Evolutionary conservation across 2,888 invertebrate genomes (phyloP), one percentile per base, ranked within the genome.

Genomic region (Aethes cnicana): DNA sequence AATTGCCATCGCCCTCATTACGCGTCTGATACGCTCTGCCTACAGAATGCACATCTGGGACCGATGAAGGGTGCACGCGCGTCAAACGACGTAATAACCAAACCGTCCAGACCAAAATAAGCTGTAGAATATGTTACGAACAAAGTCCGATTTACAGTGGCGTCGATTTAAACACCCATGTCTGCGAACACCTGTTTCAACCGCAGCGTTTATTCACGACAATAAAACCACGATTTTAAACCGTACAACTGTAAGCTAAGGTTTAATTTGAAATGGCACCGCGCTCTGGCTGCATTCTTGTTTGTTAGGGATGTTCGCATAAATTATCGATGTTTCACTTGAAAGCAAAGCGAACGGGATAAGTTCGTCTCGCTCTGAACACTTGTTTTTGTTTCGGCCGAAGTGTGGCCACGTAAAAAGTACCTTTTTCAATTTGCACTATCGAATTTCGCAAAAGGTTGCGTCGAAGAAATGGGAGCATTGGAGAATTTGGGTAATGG

Each of bases 241-340:
- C 60, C 63, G 55, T 71, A 62, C 30, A 0, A 0, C 0, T 0
- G 1, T 0, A 0, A 0, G 0, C 5, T 72, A 75, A 55, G 59
- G 74, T 68, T 48, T 20, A 52, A 36, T 61, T 68, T 80, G 33
- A 47, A 49, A 21, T 58, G 55, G 16, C 12, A 3, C 2, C 17
- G 9, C 9, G 17, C 35, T 32, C 56, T 62, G 33, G 64, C 71
- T 80, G 81, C 86, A 87, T 86, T 86, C 86, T 80, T 76, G 82
- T 76, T 77, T 73, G 70, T 76, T 85, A 84, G 87, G 86, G 88
- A 85, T 87, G 88, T 80, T 81, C 84, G 85, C 86, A 87, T 88
- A 88, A 86, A 85, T 88, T 88, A 88, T 87, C 84, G 87, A 87
- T 84, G 81, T 85, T 83, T 79, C 84, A 73, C 80, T 84, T 75